Evolutionary conservation across 53 echinoderm and acorn worm species (phyloP).

Genomic region (Paelopatides confundens): DNA sequence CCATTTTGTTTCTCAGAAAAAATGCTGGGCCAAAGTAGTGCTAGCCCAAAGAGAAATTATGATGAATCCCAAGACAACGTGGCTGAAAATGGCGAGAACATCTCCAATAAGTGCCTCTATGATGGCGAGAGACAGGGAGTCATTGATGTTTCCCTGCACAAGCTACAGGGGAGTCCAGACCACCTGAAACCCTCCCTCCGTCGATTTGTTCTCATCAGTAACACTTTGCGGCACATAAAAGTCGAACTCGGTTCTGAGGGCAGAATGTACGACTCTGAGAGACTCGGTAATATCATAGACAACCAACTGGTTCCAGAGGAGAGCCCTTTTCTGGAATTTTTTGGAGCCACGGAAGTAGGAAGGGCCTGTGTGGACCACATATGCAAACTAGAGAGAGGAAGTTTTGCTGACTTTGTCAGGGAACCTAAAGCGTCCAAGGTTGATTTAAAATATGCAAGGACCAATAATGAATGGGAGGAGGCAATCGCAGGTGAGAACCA

Average conservation of each 20-base stretch:
- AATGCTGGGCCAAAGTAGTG: constrained; percentile 45
- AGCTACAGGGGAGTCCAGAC: constrained; percentile 81
- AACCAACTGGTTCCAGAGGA: constrained; percentile 75
- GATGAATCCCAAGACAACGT: neutral
- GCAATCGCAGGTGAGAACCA: constrained; percentile 29
- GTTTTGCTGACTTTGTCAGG: constrained; percentile 40
- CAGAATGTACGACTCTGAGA: constrained; percentile 71
- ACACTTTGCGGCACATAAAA: constrained; percentile 91
- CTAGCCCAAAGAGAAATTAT: constrained; percentile 28
- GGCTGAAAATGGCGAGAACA: constrained; percentile 1
- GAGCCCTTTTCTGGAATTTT: constrained; percentile 76
- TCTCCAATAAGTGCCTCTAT: constrained; percentile 72
- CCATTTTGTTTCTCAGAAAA: neutral
- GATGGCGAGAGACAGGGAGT: constrained; percentile 86
- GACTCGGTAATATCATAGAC: constrained; percentile 75
- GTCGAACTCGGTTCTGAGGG: constrained; percentile 87
- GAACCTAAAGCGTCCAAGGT: constrained; percentile 32
- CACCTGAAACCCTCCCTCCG: constrained; percentile 84
- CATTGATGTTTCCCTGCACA: constrained; percentile 87
- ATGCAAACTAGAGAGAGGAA: constrained; percentile 38
- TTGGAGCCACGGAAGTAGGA: constrained; percentile 55
- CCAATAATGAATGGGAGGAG: constrained; percentile 24
- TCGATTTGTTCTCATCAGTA: constrained; percentile 94
- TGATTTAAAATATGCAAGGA: constrained; percentile 52
- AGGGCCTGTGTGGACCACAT: constrained; percentile 39